Evolutionary conservation across 1,140 invertebrate species (phyloP), one percentile per base, ranked within the genome.

Genomic region (Drosophila malerkotliana): DNA sequence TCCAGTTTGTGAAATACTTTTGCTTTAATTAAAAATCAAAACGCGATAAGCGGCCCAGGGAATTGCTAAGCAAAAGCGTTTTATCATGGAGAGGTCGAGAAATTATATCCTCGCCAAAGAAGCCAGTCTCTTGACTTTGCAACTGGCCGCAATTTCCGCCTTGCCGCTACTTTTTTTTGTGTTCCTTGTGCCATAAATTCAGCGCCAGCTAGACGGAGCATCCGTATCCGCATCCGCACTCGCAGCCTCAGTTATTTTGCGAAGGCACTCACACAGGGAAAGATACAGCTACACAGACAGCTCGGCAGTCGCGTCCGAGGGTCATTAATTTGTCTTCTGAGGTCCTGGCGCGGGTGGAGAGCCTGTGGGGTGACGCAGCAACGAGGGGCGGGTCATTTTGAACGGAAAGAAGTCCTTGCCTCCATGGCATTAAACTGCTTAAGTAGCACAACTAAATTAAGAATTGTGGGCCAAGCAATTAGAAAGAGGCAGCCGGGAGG

Each of bases 371-470:
- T 14, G 24, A 47, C 26, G n/a, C 24, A n/a, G 53, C 21, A 15
- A 32, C 18, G 68, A 37, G 45, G 48, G 53, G 47, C 61, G 21
- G 44, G 15, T n/a, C 6, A 34, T 41, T 14, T 41, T 14, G 39
- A 56, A 63, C 24, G 68, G 39, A 21, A 68, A 47, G 66, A 26
- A 57, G 51, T 57, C 41, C 10, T 15, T 37, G 59, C 62, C 44
- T 52, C 56, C 32, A 51, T 51, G 51, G 81, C 68, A 84, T 87
- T 85, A 87, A 87, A 85, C 82, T 85, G 82, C 78, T 85, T 85
- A 85, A 85, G 81, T 85, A 87, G 78, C 82, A 87, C 82, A 85
- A 87, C 81, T 85, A 87, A 85, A 85, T 85, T 82, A 85, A 81
- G 81, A 81, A 85, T 75, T 78, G 74, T 75, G 52, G 58, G 37